Conservation (phyloP, 2,888 invertebrate genomes). For the Tiphia femorata region DNA sequence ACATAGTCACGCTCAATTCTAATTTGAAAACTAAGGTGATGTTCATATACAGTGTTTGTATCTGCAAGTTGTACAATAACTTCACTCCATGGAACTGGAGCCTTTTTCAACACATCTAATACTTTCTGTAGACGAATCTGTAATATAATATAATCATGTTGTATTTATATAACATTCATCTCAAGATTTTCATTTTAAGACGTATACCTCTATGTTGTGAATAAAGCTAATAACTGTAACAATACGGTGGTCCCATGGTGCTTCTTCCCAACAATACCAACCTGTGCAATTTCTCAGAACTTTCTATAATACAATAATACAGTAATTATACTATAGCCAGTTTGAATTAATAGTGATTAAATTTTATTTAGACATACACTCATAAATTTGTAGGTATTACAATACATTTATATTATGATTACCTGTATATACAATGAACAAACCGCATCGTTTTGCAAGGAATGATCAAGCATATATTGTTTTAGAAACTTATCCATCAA, state of each 20-base stretch:
- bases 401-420: constrained; percentile 10
- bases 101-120: constrained; percentile 59
- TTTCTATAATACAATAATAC: constrained; percentile 37
- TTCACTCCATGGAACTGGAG: constrained; percentile 67
- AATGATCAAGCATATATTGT: constrained; percentile 66
- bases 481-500: constrained; percentile 65
- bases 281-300: constrained; percentile 51
- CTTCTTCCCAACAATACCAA: constrained; percentile 63
- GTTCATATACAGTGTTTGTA: constrained; percentile 54
- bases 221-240: constrained; percentile 56
- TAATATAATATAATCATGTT: constrained; percentile 7
- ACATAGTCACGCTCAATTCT: constrained; percentile 64
- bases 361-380: too few relatives aligned
- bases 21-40: constrained; percentile 64
- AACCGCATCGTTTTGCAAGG: constrained; percentile 67
- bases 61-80: constrained; percentile 58
- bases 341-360: too few relatives aligned
- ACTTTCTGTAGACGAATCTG: constrained; percentile 60
- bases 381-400: background rate
- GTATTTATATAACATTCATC: background rate
- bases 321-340: background rate
- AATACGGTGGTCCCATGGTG: constrained; percentile 63
- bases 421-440: constrained; percentile 68
- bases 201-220: constrained; percentile 56
- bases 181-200: background rate